Conservation (phyloP, 2,113 vertebrate species). For the Oncorhynchus keta region DNA sequence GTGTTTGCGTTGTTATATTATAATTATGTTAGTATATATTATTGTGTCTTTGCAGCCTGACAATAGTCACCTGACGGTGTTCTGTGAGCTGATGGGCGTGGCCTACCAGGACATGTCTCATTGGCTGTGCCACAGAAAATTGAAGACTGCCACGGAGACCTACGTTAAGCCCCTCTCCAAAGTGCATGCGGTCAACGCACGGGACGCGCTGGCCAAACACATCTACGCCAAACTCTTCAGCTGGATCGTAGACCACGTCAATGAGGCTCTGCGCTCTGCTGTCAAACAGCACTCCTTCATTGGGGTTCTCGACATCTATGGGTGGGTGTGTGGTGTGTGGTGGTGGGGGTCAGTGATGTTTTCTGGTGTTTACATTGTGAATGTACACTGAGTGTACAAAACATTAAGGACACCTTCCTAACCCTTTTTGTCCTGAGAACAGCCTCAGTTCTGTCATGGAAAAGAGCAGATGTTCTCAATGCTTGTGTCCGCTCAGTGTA, state of each 20-base stretch:
- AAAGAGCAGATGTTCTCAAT: no score
- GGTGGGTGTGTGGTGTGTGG: constrained; percentile 70
- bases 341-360: neutral
- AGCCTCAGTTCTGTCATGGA: no score
- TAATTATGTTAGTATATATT: no score
- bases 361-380: neutral
- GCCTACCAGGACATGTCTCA: constrained; percentile 89
- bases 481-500: no score
- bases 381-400: no score
- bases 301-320: constrained; percentile 96
- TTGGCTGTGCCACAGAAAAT: constrained; percentile 93
- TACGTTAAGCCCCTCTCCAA: constrained; percentile 89
- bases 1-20: neutral
- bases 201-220: constrained; percentile 92
- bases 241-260: constrained; percentile 90
- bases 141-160: constrained; percentile 87
- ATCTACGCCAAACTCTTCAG: constrained; percentile 91
- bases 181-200: constrained; percentile 82
- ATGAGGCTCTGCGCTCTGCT: constrained; percentile 82
- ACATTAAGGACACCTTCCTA: no score
- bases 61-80: constrained; percentile 81
- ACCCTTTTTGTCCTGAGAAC: no score
- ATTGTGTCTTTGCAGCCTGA: constrained; percentile 76
- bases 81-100: constrained; percentile 92
- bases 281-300: constrained; percentile 90